phyloP scores from a whole-genome alignment of 2,797 vertebrate genomes.

The Cyprinella venusta region DNA sequence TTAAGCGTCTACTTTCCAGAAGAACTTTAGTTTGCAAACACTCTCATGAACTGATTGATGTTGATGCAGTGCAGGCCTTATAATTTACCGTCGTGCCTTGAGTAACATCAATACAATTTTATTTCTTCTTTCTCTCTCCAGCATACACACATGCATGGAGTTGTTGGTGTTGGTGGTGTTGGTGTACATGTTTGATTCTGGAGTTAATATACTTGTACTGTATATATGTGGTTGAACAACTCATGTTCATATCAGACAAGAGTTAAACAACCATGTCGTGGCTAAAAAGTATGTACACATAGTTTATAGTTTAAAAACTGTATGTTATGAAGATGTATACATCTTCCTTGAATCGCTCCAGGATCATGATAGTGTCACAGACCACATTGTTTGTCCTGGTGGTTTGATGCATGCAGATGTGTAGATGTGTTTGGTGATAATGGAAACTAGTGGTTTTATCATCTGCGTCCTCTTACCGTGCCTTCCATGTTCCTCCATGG shows the following conservation, averaged over 20 bases:
- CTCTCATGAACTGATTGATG: slow-evolving; percentile 36
- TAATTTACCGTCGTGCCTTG: slow-evolving; percentile 32
- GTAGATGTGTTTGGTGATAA: slow-evolving; percentile 2
- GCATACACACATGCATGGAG: slow-evolving; percentile 17
- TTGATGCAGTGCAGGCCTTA: slow-evolving; percentile 68
- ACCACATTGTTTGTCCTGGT: slow-evolving; percentile 32
- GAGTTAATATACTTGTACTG: slow-evolving; percentile 3
- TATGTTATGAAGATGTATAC: neutral
- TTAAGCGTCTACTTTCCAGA: neutral
- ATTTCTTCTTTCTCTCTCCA: slow-evolving; percentile 19
- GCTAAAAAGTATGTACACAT: neutral
- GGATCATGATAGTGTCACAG: slow-evolving; percentile 36
- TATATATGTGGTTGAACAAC: neutral
- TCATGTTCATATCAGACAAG: neutral
- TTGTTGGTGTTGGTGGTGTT: slow-evolving; percentile 30
- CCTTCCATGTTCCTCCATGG: slow-evolving; percentile 30
- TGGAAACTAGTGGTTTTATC: slow-evolving; percentile 14
- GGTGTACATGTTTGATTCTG: slow-evolving; percentile 47
- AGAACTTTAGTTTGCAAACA: neutral
- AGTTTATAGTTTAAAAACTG: neutral
- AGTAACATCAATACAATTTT: slow-evolving; percentile 30
- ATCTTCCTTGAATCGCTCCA: slow-evolving; percentile 38
- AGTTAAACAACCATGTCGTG: neutral
- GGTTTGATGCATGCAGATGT: slow-evolving; percentile 41
- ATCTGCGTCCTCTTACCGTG: slow-evolving; percentile 50